Evolutionary conservation across 2,888 invertebrate genomes (phyloP), one percentile per base, ranked within the genome.

Genomic region (Dryobota labecula): DNA sequence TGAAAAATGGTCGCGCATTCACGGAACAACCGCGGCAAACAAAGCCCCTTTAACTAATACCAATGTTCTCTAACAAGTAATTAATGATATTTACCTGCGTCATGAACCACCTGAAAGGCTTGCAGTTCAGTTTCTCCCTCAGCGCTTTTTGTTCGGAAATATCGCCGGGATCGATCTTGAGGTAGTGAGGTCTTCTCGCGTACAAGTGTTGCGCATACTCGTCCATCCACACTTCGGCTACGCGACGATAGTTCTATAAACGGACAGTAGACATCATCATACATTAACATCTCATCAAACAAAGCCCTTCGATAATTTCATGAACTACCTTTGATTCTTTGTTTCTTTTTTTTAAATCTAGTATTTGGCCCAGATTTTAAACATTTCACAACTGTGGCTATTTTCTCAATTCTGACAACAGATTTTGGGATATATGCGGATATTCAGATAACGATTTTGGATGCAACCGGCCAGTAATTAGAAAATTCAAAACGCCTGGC

Each of bases 161-260:
- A 93, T 99, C 98, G 0, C 99, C 99, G 0, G 98, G 96, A 91
- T 98, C 97, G n/a, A 99, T 95, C 1, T 92, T 90, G 20, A 96
- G 94, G 88, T 98, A 98, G 88, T 98, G 97, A 0, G 99, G 98
- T 43, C 98, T 96, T 0, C 98, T 96, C 76, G 96, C 93, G 94
- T 99, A 99, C 66, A 99, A 92, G 90, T 97, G 97, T 84, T 99
- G 96, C 2, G 98, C 98, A 92, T 99, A 99, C 88, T 99, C 99
- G 90, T 99, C 99, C 99, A 99, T 99, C 99, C 99, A 99, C 3
- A 99, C 99, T 87, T 98, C 99, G 0, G 99, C 99, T 0, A 99
- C 99, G 74, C 99, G 97, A 54, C 98, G 97, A 93, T 98, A 99
- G 93, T 99, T 99, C 98, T 98, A 89, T 24, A 33, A 5, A 13